Conservation (phyloP, 2,113 vertebrate species). For the Pterocles burchelli region DNA sequence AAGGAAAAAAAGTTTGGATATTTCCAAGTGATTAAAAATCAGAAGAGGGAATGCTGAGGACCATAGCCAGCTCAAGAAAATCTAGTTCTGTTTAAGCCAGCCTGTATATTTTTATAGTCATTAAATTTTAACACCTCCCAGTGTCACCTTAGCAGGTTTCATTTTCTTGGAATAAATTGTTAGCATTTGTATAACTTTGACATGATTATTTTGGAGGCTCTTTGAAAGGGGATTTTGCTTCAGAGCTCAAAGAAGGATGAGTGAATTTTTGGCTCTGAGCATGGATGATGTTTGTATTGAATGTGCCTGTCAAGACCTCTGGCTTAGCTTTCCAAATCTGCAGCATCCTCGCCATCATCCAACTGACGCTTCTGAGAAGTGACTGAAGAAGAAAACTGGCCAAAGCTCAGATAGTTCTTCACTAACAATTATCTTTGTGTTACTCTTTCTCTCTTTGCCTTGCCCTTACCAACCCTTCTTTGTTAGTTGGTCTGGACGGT, state of each 20-base stretch:
- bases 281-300: not conserved
- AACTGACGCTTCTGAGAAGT: not conserved
- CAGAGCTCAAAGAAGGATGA: not conserved
- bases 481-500: not conserved
- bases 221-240: not conserved
- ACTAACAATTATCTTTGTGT: not conserved
- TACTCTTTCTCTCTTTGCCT: not conserved
- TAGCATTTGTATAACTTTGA: not conserved
- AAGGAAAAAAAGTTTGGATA: not conserved
- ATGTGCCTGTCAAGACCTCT: not conserved
- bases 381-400: not conserved
- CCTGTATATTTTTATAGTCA: slow-evolving; percentile 9
- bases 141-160: slow-evolving; percentile 40
- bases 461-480: not conserved
- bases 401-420: not conserved
- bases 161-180: slow-evolving; percentile 50
- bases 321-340: not conserved
- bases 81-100: not conserved
- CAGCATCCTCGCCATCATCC: not conserved
- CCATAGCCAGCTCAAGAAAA: not conserved
- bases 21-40: slow-evolving; percentile 41
- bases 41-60: not conserved
- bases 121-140: slow-evolving; percentile 35
- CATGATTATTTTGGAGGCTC: not conserved
- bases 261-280: not conserved